Base-by-base conservation (phyloP, 2,113 vertebrate genomes). In the Gobius niger region DNA sequence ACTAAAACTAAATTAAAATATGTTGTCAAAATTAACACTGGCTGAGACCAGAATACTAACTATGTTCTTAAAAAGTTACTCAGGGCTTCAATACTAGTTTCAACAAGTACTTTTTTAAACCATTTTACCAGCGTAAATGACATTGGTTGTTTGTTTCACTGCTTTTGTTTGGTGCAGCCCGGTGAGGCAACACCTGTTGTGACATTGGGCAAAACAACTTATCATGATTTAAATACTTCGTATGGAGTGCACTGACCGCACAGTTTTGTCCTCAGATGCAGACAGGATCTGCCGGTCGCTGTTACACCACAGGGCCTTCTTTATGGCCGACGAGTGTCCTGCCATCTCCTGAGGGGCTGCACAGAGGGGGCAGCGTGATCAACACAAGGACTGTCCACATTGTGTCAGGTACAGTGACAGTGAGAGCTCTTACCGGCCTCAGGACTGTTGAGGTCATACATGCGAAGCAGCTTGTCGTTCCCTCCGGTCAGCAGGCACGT, bases 251-350 rank as follows among this genome's bases (percentile, higher is more conserved):
- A 74, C 95, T 91, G 78, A 99, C 97, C 96, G 92, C 53, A 99
- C 93, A 76, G 96, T 98, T 93, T 98, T 99, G 83, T 99, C 98
- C 0, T 99, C 98, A 5, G 96, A 93, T 19, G 93, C 94, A 51
- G 98, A 99, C 67, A 99, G 93, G 78, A 99, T 98, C 84, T 97
- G 97, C 76, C 92, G 94, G 82, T 99, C 96, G 3, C 93, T 87
- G 77, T 96, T 98, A 84, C 95, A 98, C 98, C 98, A 99, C 0
- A 98, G 86, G 63, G 96, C 96, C 82, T 98, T 99, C 85, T 97
- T 98, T 80, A 99, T 98, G 76, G 96, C 96, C 63, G 96, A 96
- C 3, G 94, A 95, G 78, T 99, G 98, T 62, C 98, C 97, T 7
- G 95, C 92, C 44, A 99, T 93, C 89, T 98, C 90, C 5, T 93